Evolutionary conservation across 2,797 vertebrate genomes (phyloP), one percentile per base, ranked within the genome.

Genomic region (Phoeniculus purpureus): DNA sequence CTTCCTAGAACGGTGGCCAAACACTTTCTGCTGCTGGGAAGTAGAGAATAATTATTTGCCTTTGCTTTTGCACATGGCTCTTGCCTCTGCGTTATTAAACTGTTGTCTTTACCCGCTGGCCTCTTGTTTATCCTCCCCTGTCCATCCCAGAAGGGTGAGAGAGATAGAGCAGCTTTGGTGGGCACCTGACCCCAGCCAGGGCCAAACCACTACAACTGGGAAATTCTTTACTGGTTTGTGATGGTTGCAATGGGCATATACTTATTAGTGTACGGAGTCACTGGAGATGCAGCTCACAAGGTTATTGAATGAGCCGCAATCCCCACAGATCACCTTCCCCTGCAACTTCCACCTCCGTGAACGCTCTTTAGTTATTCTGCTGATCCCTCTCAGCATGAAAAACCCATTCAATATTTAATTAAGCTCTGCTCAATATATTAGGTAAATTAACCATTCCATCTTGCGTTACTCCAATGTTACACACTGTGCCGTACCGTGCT

Each of bases 361-460:
- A 76, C 50, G 26, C 66, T 83, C 9, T 6, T 87, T 68, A 87
- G 62, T 87, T 75, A 87, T 85, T 90, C 84, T 89, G 85, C 87
- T 89, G 94, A 93, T 85, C 89, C 84, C 62, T 72, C 76, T 83
- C 76, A 56, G 70, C 1, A 15, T 73, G 76, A 82, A 56, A 93
- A 92, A 93, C 34, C 50, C 73, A 90, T 85, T 94, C 83, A 87
- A 94, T 95, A 94, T 94, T 94, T 93, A 89, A 93, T 93, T 95
- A 91, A 73, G 82, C 50, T 58, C 45, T 52, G 59, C 50, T 92
- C 82, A 68, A 81, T 93, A 61, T 76, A 70, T 91, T 76, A 91
- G 87, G 27, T 47, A 81, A 94, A 80, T 80, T 73, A 93, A 82
- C 56, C 78, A 47, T 59, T 94, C 81, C 65, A 22, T 81, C 74